These are phyloP conservation scores for Coccyzus lansbergi DNA, from an alignment of 2,797 vertebrate species.

Conservation along the genomic window DNA sequence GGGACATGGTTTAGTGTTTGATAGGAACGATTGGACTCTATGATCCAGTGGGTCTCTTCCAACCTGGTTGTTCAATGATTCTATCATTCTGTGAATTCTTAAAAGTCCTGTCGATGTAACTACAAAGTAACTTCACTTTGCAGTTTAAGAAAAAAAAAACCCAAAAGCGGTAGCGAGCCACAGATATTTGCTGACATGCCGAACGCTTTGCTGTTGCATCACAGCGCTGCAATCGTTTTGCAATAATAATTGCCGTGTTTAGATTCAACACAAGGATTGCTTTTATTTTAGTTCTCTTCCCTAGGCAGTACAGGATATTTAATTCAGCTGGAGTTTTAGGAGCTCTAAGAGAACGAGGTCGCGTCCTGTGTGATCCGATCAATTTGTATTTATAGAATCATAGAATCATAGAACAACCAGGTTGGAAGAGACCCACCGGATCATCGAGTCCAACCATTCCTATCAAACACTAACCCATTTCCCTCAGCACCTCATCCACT, in stretches of 20 bases:
- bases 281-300: slow-evolving; percentile 6
- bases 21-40: no score
- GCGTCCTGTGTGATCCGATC: neutral
- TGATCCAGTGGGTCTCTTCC: no score
- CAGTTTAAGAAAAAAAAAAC: neutral
- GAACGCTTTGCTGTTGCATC: neutral
- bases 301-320: neutral
- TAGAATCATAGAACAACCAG: no score
- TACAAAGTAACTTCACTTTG: neutral
- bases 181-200: neutral
- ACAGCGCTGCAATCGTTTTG: neutral
- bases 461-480: no score
- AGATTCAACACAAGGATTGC: neutral
- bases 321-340: neutral
- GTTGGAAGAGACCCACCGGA: no score
- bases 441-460: no score
- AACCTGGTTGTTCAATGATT: no score
- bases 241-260: neutral
- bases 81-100: no score
- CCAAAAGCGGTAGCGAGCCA: neutral
- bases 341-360: neutral
- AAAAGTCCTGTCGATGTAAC: neutral
- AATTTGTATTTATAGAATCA: neutral
- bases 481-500: no score
- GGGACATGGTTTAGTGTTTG: no score